Evolutionary conservation across 2,113 vertebrate genomes (phyloP).

Genomic region (Tricholaema leucomelas): DNA sequence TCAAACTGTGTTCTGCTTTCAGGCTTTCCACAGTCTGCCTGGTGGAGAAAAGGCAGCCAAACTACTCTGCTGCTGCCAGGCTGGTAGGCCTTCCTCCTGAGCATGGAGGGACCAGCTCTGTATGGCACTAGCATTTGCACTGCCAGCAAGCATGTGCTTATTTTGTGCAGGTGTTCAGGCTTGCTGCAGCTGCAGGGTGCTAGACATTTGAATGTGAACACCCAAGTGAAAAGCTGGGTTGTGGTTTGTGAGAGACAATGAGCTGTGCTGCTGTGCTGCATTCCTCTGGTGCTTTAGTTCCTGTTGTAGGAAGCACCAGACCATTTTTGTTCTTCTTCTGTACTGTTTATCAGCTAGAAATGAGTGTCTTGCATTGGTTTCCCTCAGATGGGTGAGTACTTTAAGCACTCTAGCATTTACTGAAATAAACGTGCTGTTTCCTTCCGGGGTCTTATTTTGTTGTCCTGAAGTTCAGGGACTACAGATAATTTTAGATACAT

Average conservation of each 20-base stretch:
- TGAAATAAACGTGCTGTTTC: background rate
- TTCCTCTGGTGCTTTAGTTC: background rate
- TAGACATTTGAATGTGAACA: background rate
- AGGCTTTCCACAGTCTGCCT: background rate
- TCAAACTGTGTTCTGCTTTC: background rate
- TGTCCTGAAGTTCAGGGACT: background rate
- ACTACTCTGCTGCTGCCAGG: background rate
- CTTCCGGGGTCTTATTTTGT: background rate
- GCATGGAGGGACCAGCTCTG: background rate
- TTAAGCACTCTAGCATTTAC: background rate
- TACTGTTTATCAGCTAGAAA: background rate
- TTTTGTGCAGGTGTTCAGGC: background rate
- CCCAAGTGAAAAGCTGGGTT: background rate
- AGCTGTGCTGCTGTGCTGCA: background rate
- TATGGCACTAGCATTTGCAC: background rate
- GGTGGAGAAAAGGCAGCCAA: background rate
- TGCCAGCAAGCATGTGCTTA: accelerated
- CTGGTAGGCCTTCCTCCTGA: background rate
- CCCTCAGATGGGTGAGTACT: background rate
- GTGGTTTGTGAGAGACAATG: background rate
- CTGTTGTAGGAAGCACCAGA: conserved; percentile 48
- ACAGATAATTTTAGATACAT: background rate
- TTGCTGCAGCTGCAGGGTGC: background rate
- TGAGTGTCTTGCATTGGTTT: background rate
- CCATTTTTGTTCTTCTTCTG: conserved; percentile 7